Conservation (phyloP, 1,140 invertebrate species). For the Radopholus similis region DNA sequence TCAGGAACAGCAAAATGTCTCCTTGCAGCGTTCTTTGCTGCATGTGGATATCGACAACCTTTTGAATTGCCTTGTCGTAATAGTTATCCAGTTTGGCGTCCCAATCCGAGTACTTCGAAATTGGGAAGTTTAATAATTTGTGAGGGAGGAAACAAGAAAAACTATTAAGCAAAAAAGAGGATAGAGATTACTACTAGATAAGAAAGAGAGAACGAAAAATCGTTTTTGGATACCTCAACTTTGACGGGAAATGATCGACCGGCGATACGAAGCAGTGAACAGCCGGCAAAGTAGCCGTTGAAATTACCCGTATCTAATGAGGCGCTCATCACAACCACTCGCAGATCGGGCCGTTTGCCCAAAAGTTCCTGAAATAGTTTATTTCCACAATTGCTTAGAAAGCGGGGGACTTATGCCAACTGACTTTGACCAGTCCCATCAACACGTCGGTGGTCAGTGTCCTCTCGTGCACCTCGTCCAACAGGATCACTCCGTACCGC, state of each 20-base stretch:
- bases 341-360: constrained; percentile 83
- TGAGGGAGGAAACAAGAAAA: no score
- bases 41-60: constrained; percentile 95
- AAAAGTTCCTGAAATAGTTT: constrained; percentile 75
- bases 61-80: constrained; percentile 73
- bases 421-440: constrained; percentile 21
- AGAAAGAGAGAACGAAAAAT: no score
- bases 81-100: constrained; percentile 5
- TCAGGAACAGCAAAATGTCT: constrained; percentile 78
- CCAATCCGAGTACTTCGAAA: constrained; percentile 67
- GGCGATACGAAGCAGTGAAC: constrained; percentile 91
- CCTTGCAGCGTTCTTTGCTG: constrained; percentile 85
- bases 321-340: constrained; percentile 90
- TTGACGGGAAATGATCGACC: constrained; percentile 76
- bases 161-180: no score
- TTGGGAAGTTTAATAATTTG: constrained; percentile 91
- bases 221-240: constrained; percentile 95
- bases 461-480: constrained; percentile 97
- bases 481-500: constrained; percentile 81
- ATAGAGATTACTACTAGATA: no score
- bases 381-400: constrained; percentile 61
- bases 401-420: background rate
- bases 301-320: constrained; percentile 96
- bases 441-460: constrained; percentile 71
- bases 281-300: constrained; percentile 87